phyloP scores from a whole-genome alignment of 2,888 invertebrate genomes.

The Protonemura montana region DNA sequence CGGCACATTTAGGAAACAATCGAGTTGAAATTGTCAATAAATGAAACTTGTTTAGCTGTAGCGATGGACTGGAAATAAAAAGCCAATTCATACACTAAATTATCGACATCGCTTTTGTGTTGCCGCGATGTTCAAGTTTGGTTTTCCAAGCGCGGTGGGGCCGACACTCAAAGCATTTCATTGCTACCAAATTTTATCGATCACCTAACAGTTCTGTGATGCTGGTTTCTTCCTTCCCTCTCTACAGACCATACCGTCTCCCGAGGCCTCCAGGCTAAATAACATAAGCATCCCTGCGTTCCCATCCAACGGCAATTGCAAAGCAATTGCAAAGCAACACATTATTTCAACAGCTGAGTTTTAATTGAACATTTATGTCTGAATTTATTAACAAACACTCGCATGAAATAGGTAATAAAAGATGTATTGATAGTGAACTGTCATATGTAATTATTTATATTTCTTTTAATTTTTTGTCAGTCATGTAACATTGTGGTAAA shows the following conservation, averaged over 20 bases:
- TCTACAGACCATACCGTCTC: not conserved
- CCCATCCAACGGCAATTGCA: too few relatives aligned
- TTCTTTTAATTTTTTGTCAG: too few relatives aligned
- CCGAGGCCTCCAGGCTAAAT: not conserved
- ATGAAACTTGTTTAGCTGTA: not conserved
- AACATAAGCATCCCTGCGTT: too few relatives aligned
- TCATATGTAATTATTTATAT: too few relatives aligned
- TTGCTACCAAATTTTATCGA: conserved; percentile 7
- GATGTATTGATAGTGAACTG: too few relatives aligned
- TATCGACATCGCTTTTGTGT: not conserved
- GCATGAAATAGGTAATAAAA: too few relatives aligned
- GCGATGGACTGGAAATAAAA: not conserved
- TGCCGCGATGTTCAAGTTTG: not conserved
- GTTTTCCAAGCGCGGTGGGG: not conserved
- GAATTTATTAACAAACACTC: too few relatives aligned
- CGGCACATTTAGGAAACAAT: not conserved
- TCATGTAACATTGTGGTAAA: too few relatives aligned
- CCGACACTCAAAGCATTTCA: not conserved
- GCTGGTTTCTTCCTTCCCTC: not conserved
- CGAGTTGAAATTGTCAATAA: not conserved
- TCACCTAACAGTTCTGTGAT: not conserved
- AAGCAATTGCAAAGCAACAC: too few relatives aligned
- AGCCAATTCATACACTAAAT: not conserved
- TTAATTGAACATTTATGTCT: too few relatives aligned
- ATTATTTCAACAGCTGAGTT: too few relatives aligned